Conservation (phyloP, 2,888 invertebrate genomes). For the Barypeithes pellucidus region DNA sequence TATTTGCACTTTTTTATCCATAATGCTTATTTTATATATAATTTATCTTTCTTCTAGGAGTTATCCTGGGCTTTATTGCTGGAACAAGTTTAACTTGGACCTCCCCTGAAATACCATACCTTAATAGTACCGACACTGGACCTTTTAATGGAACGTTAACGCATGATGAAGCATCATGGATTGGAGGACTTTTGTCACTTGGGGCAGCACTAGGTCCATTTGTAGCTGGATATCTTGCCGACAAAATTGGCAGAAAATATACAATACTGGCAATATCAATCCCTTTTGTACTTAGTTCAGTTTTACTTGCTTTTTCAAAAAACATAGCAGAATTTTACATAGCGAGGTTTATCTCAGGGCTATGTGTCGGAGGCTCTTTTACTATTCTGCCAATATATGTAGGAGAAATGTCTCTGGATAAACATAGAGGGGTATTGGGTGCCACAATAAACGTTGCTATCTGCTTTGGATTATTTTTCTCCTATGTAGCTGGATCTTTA, state of each 20-base stretch:
- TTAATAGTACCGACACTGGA: constrained; percentile 59
- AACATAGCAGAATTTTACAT: constrained; percentile 71
- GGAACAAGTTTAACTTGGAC: constrained; percentile 68
- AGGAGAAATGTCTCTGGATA: constrained; percentile 88
- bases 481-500: constrained; percentile 83
- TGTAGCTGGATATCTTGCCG: constrained; percentile 78
- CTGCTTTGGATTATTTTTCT: constrained; percentile 78
- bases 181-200: constrained; percentile 70
- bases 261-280: constrained; percentile 74
- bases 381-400: constrained; percentile 89
- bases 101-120: constrained; percentile 57
- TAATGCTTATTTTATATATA: too few species aligned
- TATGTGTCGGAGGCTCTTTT: constrained; percentile 80
- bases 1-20: too few species aligned
- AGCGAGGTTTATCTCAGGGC: constrained; percentile 76
- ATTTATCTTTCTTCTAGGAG: constrained; percentile 39
- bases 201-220: constrained; percentile 75
- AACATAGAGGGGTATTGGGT: constrained; percentile 87
- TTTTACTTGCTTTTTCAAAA: constrained; percentile 75
- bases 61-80: constrained; percentile 39
- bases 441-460: constrained; percentile 87
- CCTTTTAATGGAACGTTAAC: constrained; percentile 64
- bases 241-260: constrained; percentile 79
- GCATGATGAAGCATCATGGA: constrained; percentile 70
- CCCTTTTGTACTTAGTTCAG: constrained; percentile 82